These are phyloP conservation scores for Cephonodes hylas DNA, from an alignment of 2,888 invertebrate species.

Conservation along the genomic window DNA sequence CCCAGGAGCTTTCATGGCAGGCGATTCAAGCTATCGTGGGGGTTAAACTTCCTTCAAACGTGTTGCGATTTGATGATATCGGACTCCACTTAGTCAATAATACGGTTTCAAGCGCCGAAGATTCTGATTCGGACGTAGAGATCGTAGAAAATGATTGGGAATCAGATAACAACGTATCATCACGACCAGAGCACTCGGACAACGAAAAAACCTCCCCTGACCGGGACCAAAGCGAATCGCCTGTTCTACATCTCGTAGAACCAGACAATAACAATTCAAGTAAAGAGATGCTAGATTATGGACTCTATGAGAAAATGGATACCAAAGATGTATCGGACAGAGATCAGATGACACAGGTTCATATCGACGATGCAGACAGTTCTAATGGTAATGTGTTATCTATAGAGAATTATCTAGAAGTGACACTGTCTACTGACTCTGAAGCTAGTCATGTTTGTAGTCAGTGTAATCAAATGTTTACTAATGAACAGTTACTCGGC, in stretches of 20 bases:
- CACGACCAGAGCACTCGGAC: slow-evolving; percentile 73
- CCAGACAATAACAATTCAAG: slow-evolving; percentile 72
- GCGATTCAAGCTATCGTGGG: slow-evolving; percentile 80
- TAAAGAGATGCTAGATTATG: slow-evolving; percentile 65
- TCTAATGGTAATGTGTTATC: slow-evolving; percentile 77
- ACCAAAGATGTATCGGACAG: slow-evolving; percentile 66
- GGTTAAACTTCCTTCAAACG: slow-evolving; percentile 78
- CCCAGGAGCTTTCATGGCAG: slow-evolving; percentile 82
- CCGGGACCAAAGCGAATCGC: slow-evolving; percentile 71
- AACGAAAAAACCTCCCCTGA: slow-evolving; percentile 72
- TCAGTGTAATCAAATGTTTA: slow-evolving; percentile 76
- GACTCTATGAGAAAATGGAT: slow-evolving; percentile 69
- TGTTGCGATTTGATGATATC: slow-evolving; percentile 78
- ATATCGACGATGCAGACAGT: slow-evolving; percentile 70
- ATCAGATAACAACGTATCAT: slow-evolving; percentile 73
- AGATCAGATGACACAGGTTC: slow-evolving; percentile 57
- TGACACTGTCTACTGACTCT: slow-evolving; percentile 75
- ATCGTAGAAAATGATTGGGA: slow-evolving; percentile 79
- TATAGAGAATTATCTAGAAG: slow-evolving; percentile 78
- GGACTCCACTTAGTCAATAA: slow-evolving; percentile 76
- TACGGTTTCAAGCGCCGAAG: slow-evolving; percentile 70
- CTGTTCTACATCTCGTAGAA: slow-evolving; percentile 72
- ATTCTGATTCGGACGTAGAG: slow-evolving; percentile 78
- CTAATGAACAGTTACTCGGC: slow-evolving; percentile 67
- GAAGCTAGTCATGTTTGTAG: slow-evolving; percentile 77